These are phyloP conservation scores for Vulpes lagopus DNA, from an alignment of 2,113 vertebrate genomes.

Conservation along the genomic window DNA sequence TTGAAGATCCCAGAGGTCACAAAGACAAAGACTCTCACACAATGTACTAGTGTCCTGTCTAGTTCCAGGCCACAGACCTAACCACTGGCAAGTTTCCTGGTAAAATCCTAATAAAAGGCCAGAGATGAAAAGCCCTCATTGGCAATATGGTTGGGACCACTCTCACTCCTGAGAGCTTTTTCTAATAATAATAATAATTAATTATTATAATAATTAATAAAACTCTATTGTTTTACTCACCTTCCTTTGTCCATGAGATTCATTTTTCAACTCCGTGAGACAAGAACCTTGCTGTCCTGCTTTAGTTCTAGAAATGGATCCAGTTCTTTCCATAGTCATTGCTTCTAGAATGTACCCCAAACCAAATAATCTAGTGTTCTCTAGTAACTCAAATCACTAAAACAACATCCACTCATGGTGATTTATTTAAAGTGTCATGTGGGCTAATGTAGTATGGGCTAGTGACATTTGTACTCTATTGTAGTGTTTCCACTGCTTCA, in stretches of 20 bases:
- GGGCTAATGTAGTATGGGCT: background rate
- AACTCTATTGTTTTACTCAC: background rate
- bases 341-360: background rate
- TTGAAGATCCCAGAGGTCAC: background rate
- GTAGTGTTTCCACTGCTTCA: background rate
- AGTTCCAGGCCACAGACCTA: background rate
- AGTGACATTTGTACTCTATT: background rate
- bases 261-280: background rate
- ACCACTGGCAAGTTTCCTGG: background rate
- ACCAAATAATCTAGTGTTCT: background rate
- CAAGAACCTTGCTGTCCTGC: background rate
- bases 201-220: background rate
- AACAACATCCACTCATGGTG: background rate
- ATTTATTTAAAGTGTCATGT: background rate
- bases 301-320: background rate
- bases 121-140: background rate
- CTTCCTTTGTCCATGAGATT: background rate
- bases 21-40: background rate
- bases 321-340: background rate
- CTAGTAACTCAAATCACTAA: background rate
- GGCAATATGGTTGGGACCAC: background rate
- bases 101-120: background rate
- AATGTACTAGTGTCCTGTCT: background rate
- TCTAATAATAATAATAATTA: background rate
- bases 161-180: background rate